phyloP scores from a whole-genome alignment of 2,797 vertebrate species.

The Hipposideros larvatus region DNA sequence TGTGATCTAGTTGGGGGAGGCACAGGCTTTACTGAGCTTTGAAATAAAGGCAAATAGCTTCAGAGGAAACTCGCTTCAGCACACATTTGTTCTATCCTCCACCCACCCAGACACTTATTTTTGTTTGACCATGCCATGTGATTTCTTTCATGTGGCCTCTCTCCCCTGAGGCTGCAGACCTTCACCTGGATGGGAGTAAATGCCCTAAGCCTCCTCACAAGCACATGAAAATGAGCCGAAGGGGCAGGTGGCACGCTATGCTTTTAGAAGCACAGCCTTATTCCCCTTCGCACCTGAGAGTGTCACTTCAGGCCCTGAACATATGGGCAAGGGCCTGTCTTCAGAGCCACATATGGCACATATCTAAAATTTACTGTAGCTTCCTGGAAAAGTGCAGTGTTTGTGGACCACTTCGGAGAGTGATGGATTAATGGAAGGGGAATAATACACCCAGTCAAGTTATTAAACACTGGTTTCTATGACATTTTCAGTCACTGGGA shows the following conservation, averaged over 20 bases:
- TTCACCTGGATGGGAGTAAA: slow-evolving; percentile 43
- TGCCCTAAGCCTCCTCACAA: slow-evolving; percentile 58
- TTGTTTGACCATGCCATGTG: slow-evolving; percentile 25
- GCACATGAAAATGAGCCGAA: slow-evolving; percentile 53
- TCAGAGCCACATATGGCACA: slow-evolving; percentile 42
- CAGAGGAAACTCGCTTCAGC: neutral
- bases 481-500: slow-evolving; percentile 11
- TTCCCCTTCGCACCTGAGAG: neutral
- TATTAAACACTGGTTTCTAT: slow-evolving; percentile 57
- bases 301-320: slow-evolving; percentile 52
- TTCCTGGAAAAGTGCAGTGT: slow-evolving; percentile 44
- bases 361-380: slow-evolving; percentile 60
- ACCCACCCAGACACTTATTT: neutral
- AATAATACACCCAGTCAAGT: slow-evolving; percentile 11
- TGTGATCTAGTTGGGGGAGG: neutral
- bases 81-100: neutral
- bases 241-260: neutral
- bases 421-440: slow-evolving; percentile 52
- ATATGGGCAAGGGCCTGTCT: slow-evolving; percentile 60
- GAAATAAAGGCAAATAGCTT: neutral
- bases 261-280: neutral
- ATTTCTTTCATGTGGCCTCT: slow-evolving; percentile 46
- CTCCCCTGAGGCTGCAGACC: slow-evolving; percentile 57
- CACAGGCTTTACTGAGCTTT: neutral
- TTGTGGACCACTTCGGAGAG: slow-evolving; percentile 54